Percentiles rank a stretch among this genome's conserved stretches.
phyloP scores from a whole-genome alignment of 2,113 vertebrate genomes.

The Limanda limanda region DNA sequence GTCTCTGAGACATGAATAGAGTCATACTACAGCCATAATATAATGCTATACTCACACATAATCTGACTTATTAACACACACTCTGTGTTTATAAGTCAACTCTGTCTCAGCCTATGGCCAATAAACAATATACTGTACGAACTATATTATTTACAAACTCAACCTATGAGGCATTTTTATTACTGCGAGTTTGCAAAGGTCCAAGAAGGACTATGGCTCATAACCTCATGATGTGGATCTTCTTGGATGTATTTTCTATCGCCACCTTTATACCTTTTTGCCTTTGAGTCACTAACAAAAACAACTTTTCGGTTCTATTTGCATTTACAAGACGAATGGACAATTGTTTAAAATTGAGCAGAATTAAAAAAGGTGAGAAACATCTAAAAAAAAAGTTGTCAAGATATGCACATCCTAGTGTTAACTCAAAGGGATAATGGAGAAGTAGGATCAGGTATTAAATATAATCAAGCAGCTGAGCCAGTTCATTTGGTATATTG shows the following conservation, averaged over 20 bases:
- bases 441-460: no score
- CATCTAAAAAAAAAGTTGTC: no score
- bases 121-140: background rate
- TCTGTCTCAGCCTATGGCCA: conserved; percentile 18
- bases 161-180: background rate
- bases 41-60: background rate
- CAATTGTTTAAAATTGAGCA: no score
- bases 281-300: no score
- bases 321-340: no score
- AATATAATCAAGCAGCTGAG: background rate
- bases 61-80: no score
- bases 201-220: background rate
- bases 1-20: conserved; percentile 8
- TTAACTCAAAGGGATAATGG: no score
- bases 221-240: background rate
- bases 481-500: background rate
- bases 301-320: no score
- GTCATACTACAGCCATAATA: conserved; percentile 15
- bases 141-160: background rate
- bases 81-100: conserved; percentile 31
- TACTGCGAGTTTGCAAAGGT: background rate
- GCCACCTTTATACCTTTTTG: background rate
- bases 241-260: background rate
- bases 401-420: no score
- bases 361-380: no score